Base-by-base conservation (phyloP, 35 echinoderm and acorn worm species). In the Ophioderma brevispina region DNA sequence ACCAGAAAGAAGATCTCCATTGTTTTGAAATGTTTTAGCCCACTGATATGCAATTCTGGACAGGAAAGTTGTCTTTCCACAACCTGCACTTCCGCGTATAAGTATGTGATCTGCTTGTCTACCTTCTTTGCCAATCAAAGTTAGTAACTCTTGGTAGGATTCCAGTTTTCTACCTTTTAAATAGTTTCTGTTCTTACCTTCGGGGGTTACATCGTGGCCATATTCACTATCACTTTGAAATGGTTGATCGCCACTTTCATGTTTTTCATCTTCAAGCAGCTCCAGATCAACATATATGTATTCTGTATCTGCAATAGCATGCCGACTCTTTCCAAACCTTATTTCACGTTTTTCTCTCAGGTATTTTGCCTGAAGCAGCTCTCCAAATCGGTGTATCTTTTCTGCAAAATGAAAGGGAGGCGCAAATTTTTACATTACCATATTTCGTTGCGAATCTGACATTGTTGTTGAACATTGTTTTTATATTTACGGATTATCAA, bases 31-130 rank as follows among this genome's bases (percentile, higher is more conserved):
- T n/a, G 33, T 34, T 23, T 34, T 21, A 31, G 52, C 82, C 82
- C 82, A 85, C 33, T 85, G 32, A 64, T 85, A 85, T 33, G 52
- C 82, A 85, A 85, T 85, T 35, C 36, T 59, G 36, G 31, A 36
- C 13, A 85, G 19, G 4, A 85, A 32, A 14, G 82, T 85, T 25
- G 82, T 59, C 39, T 85, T 85, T 17, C 82, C 82, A 19, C 28
- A 36, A 59, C 82, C 82, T 59, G 82, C 52, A 31, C 64, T 37
- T 37, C 46, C 82, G 33, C 33, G 33, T 33, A 64, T 31, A 19
- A 85, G 19, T 55, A 75, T 64, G 21, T 59, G 82, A 59, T 64
- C 36, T 23, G 15, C 5, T 19, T 41, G 23, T 42, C 33, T 23
- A n/a, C n/a, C n/a, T n/a, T n/a, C n/a, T n/a, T n/a, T n/a, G n/a